Percentiles rank a stretch among this genome's conserved stretches.
These are phyloP conservation scores for Sebastolobus alascanus DNA, from an alignment of 2,797 vertebrate genomes.

Conservation along the genomic window DNA sequence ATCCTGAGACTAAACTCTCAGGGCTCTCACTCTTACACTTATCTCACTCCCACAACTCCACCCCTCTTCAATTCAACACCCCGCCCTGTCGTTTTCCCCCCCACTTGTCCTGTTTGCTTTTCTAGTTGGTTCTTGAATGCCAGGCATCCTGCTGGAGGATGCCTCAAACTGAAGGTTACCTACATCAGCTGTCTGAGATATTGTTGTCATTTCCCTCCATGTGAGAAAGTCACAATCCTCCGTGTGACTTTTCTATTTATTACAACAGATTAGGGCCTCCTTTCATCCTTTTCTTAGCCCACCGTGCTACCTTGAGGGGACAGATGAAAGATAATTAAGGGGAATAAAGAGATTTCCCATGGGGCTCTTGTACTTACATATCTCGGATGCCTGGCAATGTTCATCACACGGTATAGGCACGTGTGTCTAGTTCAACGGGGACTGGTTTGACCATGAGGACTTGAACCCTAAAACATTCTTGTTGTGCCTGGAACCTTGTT, in stretches of 20 bases:
- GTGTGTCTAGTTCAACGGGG: conserved; percentile 13
- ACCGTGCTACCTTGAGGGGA: conserved; percentile 20
- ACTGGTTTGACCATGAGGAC: conserved; percentile 9
- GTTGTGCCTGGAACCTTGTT: background rate
- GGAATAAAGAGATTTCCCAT: conserved; percentile 65
- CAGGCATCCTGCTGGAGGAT: background rate
- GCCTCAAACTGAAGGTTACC: conserved; percentile 5
- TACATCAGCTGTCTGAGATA: conserved; percentile 30
- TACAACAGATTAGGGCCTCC: conserved; percentile 45
- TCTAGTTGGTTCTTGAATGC: background rate
- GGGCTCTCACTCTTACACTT: conserved; percentile 22
- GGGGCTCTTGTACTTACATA: conserved; percentile 27
- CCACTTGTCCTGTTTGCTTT: conserved; percentile 15
- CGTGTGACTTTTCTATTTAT: conserved; percentile 44
- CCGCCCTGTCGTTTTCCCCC: background rate
- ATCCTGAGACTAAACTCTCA: conserved; percentile 34
- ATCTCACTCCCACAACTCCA: conserved; percentile 47
- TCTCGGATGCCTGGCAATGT: conserved; percentile 34
- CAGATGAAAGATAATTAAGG: conserved; percentile 55
- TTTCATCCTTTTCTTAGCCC: conserved; percentile 53
- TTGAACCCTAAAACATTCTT: too few relatives aligned
- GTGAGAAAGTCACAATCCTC: conserved; percentile 53
- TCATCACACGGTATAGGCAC: conserved; percentile 37
- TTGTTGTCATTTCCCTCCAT: conserved; percentile 10
- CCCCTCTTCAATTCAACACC: conserved; percentile 10